Evolutionary conservation across 64 coral and sea anemone genomes (phyloP).

Genomic region (Montipora foliosa): DNA sequence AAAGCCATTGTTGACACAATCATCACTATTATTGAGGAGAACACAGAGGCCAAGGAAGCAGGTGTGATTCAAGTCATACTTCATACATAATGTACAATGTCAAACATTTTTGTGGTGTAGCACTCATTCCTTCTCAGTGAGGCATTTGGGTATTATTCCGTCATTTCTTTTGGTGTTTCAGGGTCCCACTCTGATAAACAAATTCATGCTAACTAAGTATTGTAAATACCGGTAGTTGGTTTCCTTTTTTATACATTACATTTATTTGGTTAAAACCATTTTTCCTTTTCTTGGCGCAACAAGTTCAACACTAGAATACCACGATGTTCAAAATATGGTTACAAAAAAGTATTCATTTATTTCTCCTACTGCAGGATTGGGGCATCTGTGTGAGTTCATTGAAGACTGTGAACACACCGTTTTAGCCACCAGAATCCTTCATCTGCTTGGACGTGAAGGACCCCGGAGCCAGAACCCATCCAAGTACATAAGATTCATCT

Average conservation of each 20-base stretch:
- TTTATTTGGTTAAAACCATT: too few relatives aligned
- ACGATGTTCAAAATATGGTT: too few relatives aligned
- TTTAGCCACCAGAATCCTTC: conserved; percentile 94
- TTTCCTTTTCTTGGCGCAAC: too few relatives aligned
- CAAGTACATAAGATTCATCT: conserved; percentile 97
- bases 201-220: too few relatives aligned
- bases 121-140: too few relatives aligned
- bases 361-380: conserved; percentile 67
- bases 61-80: conserved; percentile 36
- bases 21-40: conserved; percentile 95
- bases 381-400: conserved; percentile 99
- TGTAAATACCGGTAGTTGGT: too few relatives aligned
- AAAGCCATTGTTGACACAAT: conserved; percentile 99
- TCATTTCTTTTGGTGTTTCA: too few relatives aligned
- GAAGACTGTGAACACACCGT: conserved; percentile 99
- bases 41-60: conserved; percentile 96
- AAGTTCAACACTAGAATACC: too few relatives aligned
- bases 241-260: too few relatives aligned
- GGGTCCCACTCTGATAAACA: too few relatives aligned
- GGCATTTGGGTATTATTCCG: too few relatives aligned
- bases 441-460: conserved; percentile 96
- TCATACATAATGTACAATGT: background rate
- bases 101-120: background rate
- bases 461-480: conserved; percentile 91
- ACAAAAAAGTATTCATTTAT: background rate